These are phyloP conservation scores for Mixornis gularis DNA, from an alignment of 2,113 vertebrate genomes.

Conservation along the genomic window DNA sequence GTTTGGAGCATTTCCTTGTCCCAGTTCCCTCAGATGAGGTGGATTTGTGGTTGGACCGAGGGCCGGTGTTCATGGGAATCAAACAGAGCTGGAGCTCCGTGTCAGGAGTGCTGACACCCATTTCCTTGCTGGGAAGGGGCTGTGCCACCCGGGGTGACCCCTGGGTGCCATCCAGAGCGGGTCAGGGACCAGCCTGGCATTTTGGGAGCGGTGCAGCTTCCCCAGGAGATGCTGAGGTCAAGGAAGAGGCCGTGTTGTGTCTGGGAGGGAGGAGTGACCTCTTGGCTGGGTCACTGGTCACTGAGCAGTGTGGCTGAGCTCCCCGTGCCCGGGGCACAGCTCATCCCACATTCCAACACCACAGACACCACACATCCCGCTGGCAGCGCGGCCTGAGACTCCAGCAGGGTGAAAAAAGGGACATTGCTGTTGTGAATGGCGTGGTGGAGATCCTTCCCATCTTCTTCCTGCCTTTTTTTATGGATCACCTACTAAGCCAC, in stretches of 20 bases:
- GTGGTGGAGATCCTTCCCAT: background rate
- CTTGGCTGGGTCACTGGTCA: background rate
- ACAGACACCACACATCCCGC: background rate
- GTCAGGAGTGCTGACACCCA: fast-evolving
- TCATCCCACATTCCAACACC: fast-evolving
- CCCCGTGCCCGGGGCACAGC: background rate
- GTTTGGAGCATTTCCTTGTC: background rate
- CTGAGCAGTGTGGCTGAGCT: fast-evolving
- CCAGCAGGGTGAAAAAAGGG: background rate
- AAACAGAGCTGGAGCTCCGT: background rate
- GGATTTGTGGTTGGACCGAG: background rate
- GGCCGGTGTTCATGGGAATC: background rate
- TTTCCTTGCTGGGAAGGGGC: fast-evolving
- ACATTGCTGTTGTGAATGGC: background rate
- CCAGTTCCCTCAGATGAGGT: background rate
- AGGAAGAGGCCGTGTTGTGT: background rate
- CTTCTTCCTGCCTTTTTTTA: slow-evolving; percentile 28
- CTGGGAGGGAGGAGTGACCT: background rate
- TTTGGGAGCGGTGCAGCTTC: background rate
- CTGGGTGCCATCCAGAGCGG: fast-evolving
- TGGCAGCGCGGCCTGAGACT: background rate
- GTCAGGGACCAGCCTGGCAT: background rate
- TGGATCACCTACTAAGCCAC: slow-evolving; percentile 56
- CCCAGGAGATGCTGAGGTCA: background rate
- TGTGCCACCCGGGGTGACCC: fast-evolving